phyloP scores from a whole-genome alignment of 1,140 invertebrate genomes.

The Solenopsis invicta region DNA sequence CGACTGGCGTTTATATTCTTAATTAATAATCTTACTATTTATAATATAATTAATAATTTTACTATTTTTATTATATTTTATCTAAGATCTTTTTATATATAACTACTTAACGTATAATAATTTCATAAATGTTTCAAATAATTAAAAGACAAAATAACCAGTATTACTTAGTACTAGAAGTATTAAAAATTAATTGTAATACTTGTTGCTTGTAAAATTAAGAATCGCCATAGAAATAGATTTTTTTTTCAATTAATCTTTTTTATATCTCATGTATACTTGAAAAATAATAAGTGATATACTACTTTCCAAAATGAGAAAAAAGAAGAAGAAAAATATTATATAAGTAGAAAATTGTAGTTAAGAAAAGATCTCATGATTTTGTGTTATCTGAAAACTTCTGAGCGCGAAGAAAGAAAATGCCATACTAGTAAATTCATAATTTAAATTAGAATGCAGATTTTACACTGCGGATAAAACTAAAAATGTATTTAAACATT shows the following conservation, averaged over 20 bases:
- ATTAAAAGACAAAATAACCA: neutral
- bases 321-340: neutral
- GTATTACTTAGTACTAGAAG: neutral
- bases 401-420: neutral
- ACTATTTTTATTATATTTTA: neutral
- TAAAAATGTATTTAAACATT: neutral
- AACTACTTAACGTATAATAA: neutral
- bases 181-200: neutral
- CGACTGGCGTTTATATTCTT: neutral
- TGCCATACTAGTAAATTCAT: conserved; percentile 25
- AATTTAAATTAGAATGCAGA: neutral
- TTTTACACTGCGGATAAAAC: neutral
- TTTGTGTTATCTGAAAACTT: conserved; percentile 1
- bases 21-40: neutral
- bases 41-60: neutral
- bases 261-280: neutral
- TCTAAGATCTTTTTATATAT: neutral
- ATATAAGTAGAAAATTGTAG: neutral
- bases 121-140: neutral
- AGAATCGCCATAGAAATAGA: neutral
- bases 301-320: neutral
- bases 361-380: conserved; percentile 2
- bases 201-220: neutral
- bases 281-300: neutral
- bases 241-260: neutral